Conservation (phyloP, 2,113 vertebrate species). For the Embiotoca jacksoni region DNA sequence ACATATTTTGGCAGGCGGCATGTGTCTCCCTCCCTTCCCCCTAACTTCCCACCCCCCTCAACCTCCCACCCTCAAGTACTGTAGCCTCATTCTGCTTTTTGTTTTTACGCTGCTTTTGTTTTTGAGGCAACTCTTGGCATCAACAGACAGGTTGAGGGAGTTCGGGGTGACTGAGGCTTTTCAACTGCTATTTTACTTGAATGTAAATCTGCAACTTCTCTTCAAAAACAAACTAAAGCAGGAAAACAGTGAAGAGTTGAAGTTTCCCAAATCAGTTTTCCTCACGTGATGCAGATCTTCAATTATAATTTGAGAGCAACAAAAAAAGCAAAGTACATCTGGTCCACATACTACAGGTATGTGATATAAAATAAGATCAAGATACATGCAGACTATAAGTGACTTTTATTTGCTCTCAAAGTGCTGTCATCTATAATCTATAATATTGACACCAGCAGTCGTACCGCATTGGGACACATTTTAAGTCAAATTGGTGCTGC, state of each 20-base stretch:
- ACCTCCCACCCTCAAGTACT: constrained; percentile 1
- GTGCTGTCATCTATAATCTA: no score
- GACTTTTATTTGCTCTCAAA: background rate
- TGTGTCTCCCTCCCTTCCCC: background rate
- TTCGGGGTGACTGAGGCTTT: constrained; percentile 7
- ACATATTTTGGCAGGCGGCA: constrained; percentile 43
- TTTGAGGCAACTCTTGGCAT: constrained; percentile 40
- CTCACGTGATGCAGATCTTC: constrained; percentile 29
- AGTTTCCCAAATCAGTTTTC: background rate
- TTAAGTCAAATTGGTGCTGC: no score
- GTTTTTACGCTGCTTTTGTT: constrained; percentile 37
- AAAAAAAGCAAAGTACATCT: constrained; percentile 8
- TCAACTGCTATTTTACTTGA: background rate
- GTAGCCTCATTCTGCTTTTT: constrained; percentile 37
- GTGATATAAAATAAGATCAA: background rate
- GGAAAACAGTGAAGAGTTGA: background rate
- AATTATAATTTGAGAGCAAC: constrained; percentile 5
- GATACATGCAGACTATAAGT: background rate
- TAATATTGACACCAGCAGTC: background rate
- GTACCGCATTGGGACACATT: background rate
- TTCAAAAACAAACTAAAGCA: background rate
- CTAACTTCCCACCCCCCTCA: background rate
- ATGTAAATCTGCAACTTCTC: constrained; percentile 12
- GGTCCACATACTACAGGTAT: background rate
- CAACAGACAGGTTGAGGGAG: background rate